Conservation (phyloP, 35 echinoderm and acorn worm species). For the Anneissia japonica region DNA sequence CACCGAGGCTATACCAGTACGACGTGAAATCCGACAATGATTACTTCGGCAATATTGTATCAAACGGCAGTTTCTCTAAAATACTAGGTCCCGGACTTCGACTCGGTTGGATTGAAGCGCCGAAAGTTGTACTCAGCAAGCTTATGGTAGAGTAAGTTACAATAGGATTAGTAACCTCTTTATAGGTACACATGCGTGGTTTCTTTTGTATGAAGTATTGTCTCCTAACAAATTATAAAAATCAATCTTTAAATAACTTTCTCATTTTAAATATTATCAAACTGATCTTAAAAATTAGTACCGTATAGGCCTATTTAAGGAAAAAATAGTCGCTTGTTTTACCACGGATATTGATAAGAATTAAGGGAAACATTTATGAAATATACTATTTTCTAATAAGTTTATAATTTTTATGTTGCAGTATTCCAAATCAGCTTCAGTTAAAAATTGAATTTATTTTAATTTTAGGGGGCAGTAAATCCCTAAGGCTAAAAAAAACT, state of each 20-base stretch:
- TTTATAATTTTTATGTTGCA: no score
- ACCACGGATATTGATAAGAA: no score
- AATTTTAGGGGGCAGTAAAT: no score
- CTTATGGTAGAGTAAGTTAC: neutral
- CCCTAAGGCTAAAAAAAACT: neutral
- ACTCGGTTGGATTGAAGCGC: conserved; percentile 70
- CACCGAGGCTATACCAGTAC: conserved; percentile 46
- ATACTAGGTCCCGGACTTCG: conserved; percentile 66
- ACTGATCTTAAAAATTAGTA: neutral
- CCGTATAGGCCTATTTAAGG: neutral
- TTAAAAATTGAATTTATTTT: no score
- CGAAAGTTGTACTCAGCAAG: neutral
- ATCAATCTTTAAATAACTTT: conserved; percentile 17
- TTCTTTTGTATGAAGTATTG: neutral
- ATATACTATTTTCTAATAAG: no score
- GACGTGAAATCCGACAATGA: conserved; percentile 58
- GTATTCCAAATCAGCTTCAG: no score
- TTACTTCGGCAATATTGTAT: conserved; percentile 70
- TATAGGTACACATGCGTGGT: neutral
- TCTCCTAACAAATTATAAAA: conserved; percentile 3
- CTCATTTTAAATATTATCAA: neutral
- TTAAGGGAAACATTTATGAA: no score
- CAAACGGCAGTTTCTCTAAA: conserved; percentile 78
- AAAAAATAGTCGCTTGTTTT: no score
- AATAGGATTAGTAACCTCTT: no score